Evolutionary conservation across 1,140 invertebrate genomes (phyloP).

Genomic region (Lycorma delicatula): DNA sequence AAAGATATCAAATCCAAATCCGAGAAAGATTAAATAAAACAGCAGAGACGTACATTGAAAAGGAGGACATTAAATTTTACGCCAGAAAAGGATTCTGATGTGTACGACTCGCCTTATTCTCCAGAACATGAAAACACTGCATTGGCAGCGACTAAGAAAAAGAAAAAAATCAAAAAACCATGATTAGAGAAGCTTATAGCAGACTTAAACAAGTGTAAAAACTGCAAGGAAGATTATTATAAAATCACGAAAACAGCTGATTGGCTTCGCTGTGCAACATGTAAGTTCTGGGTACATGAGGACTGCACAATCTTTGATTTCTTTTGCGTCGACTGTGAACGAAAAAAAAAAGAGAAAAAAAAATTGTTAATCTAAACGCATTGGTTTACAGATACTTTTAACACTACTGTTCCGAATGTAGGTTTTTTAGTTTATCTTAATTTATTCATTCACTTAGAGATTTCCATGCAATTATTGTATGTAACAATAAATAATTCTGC

Average conservation of each 20-base stretch:
- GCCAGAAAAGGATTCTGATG: not conserved
- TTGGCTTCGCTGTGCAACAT: constrained; percentile 14
- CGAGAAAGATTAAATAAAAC: too few species aligned
- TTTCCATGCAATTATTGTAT: too few species aligned
- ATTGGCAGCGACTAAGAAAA: not conserved
- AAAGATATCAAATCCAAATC: too few species aligned
- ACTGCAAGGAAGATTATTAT: constrained; percentile 14
- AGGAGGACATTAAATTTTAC: not conserved
- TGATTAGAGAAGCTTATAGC: too few species aligned
- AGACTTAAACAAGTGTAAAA: constrained; percentile 1
- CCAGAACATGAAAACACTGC: not conserved
- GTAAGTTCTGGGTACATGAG: constrained; percentile 16
- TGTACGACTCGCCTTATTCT: not conserved
- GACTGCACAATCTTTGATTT: constrained; percentile 14
- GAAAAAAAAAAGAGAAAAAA: constrained; percentile 22
- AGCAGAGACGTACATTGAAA: not conserved
- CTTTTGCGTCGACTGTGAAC: constrained; percentile 11
- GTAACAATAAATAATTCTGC: too few species aligned
- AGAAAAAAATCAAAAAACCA: constrained; percentile 1
- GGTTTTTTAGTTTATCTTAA: too few species aligned
- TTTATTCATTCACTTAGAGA: too few species aligned
- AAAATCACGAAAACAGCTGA: constrained; percentile 9
- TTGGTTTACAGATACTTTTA: too few species aligned
- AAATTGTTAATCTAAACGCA: too few species aligned
- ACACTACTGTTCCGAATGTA: too few species aligned